phyloP scores from a whole-genome alignment of 1,140 invertebrate genomes.

The Lucilia cuprina region DNA sequence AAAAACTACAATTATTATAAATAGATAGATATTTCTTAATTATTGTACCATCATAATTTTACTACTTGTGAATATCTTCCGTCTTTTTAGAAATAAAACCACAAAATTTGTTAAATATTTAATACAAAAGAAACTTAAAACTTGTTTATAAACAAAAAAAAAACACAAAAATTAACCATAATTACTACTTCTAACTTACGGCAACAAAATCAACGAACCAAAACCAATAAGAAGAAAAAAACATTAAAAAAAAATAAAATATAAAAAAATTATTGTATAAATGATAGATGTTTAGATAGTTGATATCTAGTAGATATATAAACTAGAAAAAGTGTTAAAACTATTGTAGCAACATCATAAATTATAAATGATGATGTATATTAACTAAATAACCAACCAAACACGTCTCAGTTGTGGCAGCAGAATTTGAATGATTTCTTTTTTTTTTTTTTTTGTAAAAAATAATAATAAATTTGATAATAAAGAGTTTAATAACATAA shows the following conservation, averaged over 20 bases:
- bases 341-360: background rate
- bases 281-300: background rate
- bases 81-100: background rate
- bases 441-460: no score
- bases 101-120: no score
- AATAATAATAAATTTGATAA: background rate
- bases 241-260: background rate
- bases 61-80: background rate
- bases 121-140: background rate
- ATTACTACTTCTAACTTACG: background rate
- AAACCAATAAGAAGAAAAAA: background rate
- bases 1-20: background rate
- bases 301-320: background rate
- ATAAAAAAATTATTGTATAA: no score
- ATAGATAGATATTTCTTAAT: background rate
- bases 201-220: background rate
- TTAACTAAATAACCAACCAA: no score
- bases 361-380: background rate
- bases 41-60: background rate
- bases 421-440: no score
- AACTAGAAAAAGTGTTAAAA: slow-evolving; percentile 4
- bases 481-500: background rate
- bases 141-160: background rate
- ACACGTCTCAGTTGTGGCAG: background rate
- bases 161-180: background rate